Base-by-base conservation (phyloP, 2,113 vertebrate genomes). In the Catharus minimus region DNA sequence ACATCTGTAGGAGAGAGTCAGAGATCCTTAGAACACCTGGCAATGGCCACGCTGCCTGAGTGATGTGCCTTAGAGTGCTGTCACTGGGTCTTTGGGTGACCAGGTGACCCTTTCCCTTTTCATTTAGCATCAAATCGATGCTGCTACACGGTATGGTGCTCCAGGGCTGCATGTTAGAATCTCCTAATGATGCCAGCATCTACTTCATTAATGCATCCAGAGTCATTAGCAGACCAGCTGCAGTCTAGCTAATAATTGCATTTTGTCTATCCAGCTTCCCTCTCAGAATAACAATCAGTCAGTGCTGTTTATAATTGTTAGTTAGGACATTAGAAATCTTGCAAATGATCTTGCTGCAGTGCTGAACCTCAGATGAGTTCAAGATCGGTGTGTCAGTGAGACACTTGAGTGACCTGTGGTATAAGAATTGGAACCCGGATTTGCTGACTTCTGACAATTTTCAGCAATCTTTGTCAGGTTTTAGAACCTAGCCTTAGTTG, bases 191-290 rank as follows among this genome's bases (percentile, higher is more conserved):
- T 89, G 78, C 43, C 47, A 58, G 30, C n/a, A 16, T 92, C 56
- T 60, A 33, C 83, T 88, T 93, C 61, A 88, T 90, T 90, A 93
- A 86, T 75, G 61, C 44, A 71, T 53, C 53, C 44, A 2, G 22
- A 93, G 74, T 89, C 81, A 46, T 93, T 89, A 94, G 74, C 62
- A 89, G 81, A 72, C 66, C 74, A 84, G 73, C 81, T 65, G 43
- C 86, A 90, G 75, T 90, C 73, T 84, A 90, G 64, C 56, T 83
- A 84, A 77, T 92, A 88, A 82, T 85, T 88, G 46, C 67, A 50
- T 88, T 95, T 92, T 65, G 78, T 84, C 89, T 92, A 3, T 84
- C 46, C n/a, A 41, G 0, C 53, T 81, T 90, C 69, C 56, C 52
- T n/a, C 36, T 83, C 56, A 60, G 95, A 87, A 92, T 89, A 94